Base-by-base conservation (phyloP, 2,888 invertebrate species). In the Conistra vaccinii region DNA sequence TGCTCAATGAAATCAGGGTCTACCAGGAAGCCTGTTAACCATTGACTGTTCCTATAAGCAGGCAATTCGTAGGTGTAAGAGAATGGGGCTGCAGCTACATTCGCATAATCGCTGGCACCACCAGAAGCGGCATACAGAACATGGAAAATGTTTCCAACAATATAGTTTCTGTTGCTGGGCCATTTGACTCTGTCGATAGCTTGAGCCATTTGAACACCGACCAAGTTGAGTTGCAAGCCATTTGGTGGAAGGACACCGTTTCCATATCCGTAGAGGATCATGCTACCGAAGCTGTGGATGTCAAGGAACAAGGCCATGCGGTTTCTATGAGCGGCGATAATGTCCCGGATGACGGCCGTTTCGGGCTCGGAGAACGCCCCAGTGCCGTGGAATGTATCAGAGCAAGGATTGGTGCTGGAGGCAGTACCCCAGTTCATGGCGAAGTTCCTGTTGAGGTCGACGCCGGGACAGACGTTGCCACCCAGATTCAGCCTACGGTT, bases 401-500 rank as follows among this genome's bases (percentile, higher is more conserved):
- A 82, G 90, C 98, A 98, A 2, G 95, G 96, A 69, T 89, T 91
- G 80, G 66, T 84, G 81, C 97, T 97, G 58, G 95, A 95, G 0
- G 90, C 91, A 2, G 96, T 94, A 1, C 97, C 97, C 98, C 98
- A 98, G 78, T 97, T 94, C 85, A 97, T 96, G 73, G 96, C 97
- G 87, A 98, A 98, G 93, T 98, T 98, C 17, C 98, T 95, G 92
- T 98, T 98, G 0, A 97, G 97, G 89, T 98, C 98, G 0, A 97
- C 97, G 1, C 98, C 98, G 20, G 91, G 85, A 87, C 98, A 98
- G 0, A 87, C 0, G 69, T 91, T 84, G 0, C 89, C 86, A 14
- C 66, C 12, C 42, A 89, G 73, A 72, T 91, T 91, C 39, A 90
- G 91, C 0, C 93, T 83, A 0, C 98, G 97, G 35, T 97, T 98